Evolutionary conservation across 2,888 invertebrate genomes (phyloP).

Genomic region (Eupithecia vulgata): DNA sequence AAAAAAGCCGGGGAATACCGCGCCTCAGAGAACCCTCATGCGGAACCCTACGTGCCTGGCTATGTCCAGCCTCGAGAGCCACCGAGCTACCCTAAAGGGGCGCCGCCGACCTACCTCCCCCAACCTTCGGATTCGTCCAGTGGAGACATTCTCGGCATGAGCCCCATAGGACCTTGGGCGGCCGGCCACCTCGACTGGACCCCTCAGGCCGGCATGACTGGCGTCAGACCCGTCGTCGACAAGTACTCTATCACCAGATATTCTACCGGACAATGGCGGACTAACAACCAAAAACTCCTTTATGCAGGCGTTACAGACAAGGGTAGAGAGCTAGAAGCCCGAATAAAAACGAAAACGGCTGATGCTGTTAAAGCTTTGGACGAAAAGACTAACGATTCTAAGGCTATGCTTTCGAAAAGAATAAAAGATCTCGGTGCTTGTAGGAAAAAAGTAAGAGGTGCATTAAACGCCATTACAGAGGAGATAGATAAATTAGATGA

Average conservation of each 20-base stretch:
- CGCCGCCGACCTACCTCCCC: constrained; percentile 73
- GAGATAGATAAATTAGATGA: constrained; percentile 87
- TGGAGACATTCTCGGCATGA: constrained; percentile 74
- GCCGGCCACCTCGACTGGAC: constrained; percentile 90
- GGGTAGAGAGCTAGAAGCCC: constrained; percentile 58
- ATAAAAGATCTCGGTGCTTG: constrained; percentile 83
- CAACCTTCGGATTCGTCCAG: constrained; percentile 74
- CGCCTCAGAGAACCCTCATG: constrained; percentile 47
- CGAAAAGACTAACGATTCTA: constrained; percentile 79
- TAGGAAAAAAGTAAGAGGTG: constrained; percentile 87
- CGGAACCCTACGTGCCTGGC: constrained; percentile 67
- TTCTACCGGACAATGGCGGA: constrained; percentile 89
- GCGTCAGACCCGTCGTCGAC: constrained; percentile 90
- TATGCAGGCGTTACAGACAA: constrained; percentile 66
- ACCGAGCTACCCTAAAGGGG: constrained; percentile 62
- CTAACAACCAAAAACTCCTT: constrained; percentile 81
- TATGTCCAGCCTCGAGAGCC: constrained; percentile 62
- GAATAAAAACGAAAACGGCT: constrained; percentile 61
- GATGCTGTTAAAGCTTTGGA: constrained; percentile 85
- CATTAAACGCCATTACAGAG: constrained; percentile 85
- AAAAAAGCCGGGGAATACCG: constrained; percentile 49
- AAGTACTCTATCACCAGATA: constrained; percentile 90
- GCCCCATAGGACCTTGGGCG: constrained; percentile 87
- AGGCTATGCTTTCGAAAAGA: constrained; percentile 59
- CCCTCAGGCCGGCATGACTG: constrained; percentile 88